Evolutionary conservation across 1,140 invertebrate genomes (phyloP).

Genomic region (Heterodera carotae): DNA sequence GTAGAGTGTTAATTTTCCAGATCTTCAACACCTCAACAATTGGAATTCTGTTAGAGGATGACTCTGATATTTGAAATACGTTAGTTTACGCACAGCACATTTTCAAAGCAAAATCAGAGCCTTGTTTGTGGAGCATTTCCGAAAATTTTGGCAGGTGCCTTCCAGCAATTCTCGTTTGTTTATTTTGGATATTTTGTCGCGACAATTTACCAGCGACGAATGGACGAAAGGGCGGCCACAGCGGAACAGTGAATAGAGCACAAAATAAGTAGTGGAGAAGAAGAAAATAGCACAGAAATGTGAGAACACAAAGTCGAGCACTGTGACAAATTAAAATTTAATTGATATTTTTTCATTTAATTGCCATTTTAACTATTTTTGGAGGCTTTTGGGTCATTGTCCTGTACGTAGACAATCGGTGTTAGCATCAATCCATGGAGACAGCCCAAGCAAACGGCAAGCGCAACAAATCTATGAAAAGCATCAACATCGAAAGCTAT

Average conservation of each 20-base stretch:
- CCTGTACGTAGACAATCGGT: constrained; percentile 57
- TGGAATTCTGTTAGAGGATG: too few relatives aligned
- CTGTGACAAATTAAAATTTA: constrained; percentile 35
- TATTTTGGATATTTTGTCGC: too few relatives aligned
- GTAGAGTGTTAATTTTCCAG: too few relatives aligned
- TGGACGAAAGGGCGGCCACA: constrained; percentile 38
- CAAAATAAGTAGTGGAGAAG: constrained; percentile 60
- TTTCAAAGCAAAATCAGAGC: too few relatives aligned
- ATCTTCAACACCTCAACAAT: too few relatives aligned
- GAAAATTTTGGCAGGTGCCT: too few relatives aligned
- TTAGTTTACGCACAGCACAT: too few relatives aligned
- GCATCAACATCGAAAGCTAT: not conserved
- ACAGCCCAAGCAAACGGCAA: constrained; percentile 49
- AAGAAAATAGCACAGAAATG: constrained; percentile 57
- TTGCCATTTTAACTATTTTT: constrained; percentile 41
- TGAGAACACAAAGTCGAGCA: constrained; percentile 60
- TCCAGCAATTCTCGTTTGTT: too few relatives aligned
- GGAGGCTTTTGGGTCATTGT: constrained; percentile 46
- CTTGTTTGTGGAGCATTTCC: too few relatives aligned
- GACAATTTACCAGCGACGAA: constrained; percentile 11
- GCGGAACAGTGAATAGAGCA: constrained; percentile 47
- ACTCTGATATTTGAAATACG: too few relatives aligned
- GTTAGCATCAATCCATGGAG: constrained; percentile 60
- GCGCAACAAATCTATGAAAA: constrained; percentile 33
- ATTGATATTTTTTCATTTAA: not conserved